Percentiles rank a stretch among this genome's conserved stretches.
These are phyloP conservation scores for Polydrusus cervinus DNA, from an alignment of 2,888 invertebrate genomes.

Conservation along the genomic window DNA sequence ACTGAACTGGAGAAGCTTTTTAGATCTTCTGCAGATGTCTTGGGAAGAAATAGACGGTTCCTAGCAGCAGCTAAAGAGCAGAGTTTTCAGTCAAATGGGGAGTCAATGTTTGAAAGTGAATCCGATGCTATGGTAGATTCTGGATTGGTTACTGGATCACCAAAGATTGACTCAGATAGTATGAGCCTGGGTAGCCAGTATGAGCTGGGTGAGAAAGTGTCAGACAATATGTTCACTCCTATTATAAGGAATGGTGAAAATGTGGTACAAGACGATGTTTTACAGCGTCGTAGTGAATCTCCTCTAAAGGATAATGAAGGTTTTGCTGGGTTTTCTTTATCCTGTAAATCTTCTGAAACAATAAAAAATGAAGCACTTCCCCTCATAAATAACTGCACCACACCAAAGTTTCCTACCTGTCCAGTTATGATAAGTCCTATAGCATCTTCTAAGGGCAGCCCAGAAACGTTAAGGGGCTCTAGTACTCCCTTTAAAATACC, in stretches of 20 bases:
- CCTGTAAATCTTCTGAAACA: background rate
- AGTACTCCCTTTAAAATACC: conserved; percentile 3
- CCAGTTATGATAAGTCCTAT: conserved; percentile 29
- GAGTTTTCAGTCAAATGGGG: conserved; percentile 15
- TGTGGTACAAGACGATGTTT: background rate
- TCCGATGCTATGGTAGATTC: conserved; percentile 40
- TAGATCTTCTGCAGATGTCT: conserved; percentile 45
- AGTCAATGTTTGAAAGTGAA: conserved; percentile 33
- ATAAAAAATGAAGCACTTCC: background rate
- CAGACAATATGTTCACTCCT: background rate
- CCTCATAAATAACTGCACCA: background rate
- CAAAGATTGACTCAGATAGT: conserved; percentile 35
- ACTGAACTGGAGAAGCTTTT: conserved; percentile 56
- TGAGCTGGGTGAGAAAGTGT: background rate
- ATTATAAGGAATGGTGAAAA: background rate
- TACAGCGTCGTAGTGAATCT: background rate
- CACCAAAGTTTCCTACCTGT: conserved; percentile 13
- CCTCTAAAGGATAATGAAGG: background rate
- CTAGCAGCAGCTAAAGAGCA: conserved; percentile 53
- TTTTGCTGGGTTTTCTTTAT: background rate
- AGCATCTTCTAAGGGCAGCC: conserved; percentile 23
- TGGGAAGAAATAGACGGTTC: conserved; percentile 57
- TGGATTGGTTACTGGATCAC: conserved; percentile 45
- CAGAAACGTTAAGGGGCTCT: background rate
- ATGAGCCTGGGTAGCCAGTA: conserved; percentile 15